A percentile compares a stretch with the other conserved stretches of the same genome.
Evolutionary conservation across 2,797 vertebrate genomes (phyloP).

Genomic region (Picus viridis): DNA sequence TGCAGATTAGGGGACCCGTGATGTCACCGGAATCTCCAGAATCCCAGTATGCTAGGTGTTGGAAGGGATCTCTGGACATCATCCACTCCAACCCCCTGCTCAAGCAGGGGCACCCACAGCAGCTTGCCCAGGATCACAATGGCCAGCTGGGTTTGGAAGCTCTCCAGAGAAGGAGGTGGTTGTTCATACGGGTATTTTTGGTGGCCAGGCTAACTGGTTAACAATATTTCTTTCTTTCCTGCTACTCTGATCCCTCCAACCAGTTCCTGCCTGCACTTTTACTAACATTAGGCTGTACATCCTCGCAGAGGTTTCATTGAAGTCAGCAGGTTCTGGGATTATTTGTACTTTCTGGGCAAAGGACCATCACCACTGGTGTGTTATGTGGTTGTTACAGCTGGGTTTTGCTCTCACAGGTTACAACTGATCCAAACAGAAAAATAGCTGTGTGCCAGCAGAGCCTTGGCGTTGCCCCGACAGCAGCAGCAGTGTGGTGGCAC

Average conservation of each 20-base stretch:
- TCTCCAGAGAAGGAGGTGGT: too few species aligned
- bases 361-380: neutral
- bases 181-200: fast-evolving
- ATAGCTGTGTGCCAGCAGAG: neutral
- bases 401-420: neutral
- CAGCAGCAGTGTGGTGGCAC: neutral
- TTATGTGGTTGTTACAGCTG: neutral
- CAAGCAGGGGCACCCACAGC: too few species aligned
- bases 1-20: too few species aligned
- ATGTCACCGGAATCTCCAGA: too few species aligned
- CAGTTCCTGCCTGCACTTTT: neutral
- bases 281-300: neutral
- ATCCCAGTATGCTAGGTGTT: too few species aligned
- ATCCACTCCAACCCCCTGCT: too few species aligned
- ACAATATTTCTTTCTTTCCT: neutral
- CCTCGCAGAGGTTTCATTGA: neutral
- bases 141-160: too few species aligned
- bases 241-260: neutral
- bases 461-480: too few species aligned
- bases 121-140: too few species aligned
- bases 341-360: neutral
- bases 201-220: neutral
- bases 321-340: neutral
- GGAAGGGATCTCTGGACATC: too few species aligned
- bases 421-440: neutral